phyloP scores from a whole-genome alignment of 1,140 invertebrate species.

The Euglossa dilemma region DNA sequence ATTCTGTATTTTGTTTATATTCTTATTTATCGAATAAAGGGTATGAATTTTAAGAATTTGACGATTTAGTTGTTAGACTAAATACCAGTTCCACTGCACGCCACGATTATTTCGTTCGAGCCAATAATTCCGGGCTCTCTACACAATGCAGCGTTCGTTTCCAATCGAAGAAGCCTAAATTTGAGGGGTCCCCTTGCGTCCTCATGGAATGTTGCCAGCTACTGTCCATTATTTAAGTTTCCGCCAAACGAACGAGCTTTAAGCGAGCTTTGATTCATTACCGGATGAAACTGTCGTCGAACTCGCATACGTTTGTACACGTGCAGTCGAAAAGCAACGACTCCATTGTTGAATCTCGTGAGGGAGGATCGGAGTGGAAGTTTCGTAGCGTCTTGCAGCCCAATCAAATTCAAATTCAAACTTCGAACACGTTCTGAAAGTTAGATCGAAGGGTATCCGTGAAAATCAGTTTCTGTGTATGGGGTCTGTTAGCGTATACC shows the following conservation, averaged over 20 bases:
- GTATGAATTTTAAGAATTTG: no score
- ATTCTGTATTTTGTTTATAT: no score
- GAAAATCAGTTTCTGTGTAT: not conserved
- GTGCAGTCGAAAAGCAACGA: not conserved
- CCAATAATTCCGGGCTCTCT: no score
- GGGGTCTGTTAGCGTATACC: no score
- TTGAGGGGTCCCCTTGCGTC: not conserved
- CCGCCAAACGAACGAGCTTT: not conserved
- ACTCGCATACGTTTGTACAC: not conserved
- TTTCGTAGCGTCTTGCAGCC: not conserved
- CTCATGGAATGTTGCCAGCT: constrained; percentile 1
- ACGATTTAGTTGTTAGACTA: no score
- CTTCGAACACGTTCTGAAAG: not conserved
- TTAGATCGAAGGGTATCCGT: not conserved
- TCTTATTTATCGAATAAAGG: no score
- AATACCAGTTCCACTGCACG: not conserved
- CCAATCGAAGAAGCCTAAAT: constrained; percentile 2
- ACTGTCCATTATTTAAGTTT: constrained; percentile 31
- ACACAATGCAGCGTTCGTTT: constrained; percentile 1
- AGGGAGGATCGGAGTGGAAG: not conserved
- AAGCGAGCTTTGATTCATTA: constrained; percentile 23
- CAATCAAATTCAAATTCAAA: constrained; percentile 19
- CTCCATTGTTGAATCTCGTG: not conserved
- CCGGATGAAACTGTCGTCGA: constrained; percentile 17
- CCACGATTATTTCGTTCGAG: not conserved